These are phyloP conservation scores for Lepas anatifera DNA, from an alignment of 2,888 invertebrate species.

Conservation along the genomic window DNA sequence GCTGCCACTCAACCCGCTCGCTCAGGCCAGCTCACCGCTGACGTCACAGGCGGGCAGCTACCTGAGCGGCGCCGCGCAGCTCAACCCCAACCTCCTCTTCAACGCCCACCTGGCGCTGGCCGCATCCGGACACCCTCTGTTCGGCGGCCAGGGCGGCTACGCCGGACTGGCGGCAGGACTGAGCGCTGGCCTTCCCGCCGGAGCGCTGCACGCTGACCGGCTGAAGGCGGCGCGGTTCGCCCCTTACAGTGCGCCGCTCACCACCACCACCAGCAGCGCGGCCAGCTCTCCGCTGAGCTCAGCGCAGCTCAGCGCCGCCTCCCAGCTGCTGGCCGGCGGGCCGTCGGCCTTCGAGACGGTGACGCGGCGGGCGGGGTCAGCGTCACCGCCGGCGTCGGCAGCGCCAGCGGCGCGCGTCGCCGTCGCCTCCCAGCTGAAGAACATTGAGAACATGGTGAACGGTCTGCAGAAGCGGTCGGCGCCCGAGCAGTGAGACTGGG, in stretches of 20 bases:
- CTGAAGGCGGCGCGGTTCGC: conserved; percentile 60
- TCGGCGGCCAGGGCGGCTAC: conserved; percentile 48
- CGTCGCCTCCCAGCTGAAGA: conserved; percentile 72
- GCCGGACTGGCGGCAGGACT: conserved; percentile 85
- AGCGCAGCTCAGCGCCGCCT: conserved; percentile 1
- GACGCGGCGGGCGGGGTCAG: conserved; percentile 22
- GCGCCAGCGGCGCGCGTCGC: conserved; percentile 30
- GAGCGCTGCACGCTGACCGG: conserved; percentile 27
- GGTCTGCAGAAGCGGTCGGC: conserved; percentile 52
- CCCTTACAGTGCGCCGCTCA: conserved; percentile 68
- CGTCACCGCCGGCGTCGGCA: conserved; percentile 17
- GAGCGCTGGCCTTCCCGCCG: conserved; percentile 44
- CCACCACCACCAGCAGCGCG: conserved; percentile 32
- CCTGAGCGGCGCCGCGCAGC: conserved; percentile 25
- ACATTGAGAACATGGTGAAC: conserved; percentile 95
- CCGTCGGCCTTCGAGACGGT: conserved; percentile 25
- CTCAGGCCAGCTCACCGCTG: conserved; percentile 17
- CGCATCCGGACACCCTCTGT: conserved; percentile 49
- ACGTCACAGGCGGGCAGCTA: conserved; percentile 21
- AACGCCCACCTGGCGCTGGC: conserved; percentile 81
- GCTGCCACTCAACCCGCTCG: conserved; percentile 4
- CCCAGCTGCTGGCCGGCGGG: conserved; percentile 14
- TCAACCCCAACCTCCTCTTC: conserved; percentile 67
- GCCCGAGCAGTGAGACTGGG: conserved; percentile 23
- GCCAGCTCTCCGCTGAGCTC: conserved; percentile 25